Evolutionary conservation across 1,140 invertebrate genomes (phyloP).

Genomic region (Lucilia sericata): DNA sequence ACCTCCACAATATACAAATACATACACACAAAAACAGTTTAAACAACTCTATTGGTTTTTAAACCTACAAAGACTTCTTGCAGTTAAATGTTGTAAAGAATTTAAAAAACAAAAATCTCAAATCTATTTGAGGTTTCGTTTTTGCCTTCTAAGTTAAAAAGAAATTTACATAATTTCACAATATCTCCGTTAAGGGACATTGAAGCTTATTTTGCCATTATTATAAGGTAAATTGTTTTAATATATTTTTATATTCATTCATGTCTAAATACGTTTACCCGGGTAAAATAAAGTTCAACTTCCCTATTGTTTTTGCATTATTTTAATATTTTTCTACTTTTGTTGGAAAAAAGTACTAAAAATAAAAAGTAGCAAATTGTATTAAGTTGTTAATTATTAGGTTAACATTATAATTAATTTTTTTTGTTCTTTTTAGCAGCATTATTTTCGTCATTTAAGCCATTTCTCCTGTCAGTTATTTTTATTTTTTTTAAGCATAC

Average conservation of each 20-base stretch:
- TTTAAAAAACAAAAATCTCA: neutral
- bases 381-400: neutral
- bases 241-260: neutral
- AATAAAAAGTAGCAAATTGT: no score
- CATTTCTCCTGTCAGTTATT: neutral
- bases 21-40: neutral
- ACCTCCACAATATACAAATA: neutral
- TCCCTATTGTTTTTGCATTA: no score
- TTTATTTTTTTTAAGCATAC: neutral
- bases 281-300: no score
- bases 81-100: no score
- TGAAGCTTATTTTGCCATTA: neutral
- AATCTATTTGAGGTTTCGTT: neutral
- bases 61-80: neutral
- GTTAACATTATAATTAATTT: neutral
- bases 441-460: neutral
- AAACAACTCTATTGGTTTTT: neutral
- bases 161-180: constrained; percentile 3
- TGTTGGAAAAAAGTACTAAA: no score
- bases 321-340: no score
- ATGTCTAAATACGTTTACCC: neutral
- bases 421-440: neutral
- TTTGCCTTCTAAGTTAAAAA: neutral
- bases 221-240: neutral
- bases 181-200: neutral